Evolutionary conservation across 2,113 vertebrate genomes (phyloP).

Genomic region (Perca schrenkii): DNA sequence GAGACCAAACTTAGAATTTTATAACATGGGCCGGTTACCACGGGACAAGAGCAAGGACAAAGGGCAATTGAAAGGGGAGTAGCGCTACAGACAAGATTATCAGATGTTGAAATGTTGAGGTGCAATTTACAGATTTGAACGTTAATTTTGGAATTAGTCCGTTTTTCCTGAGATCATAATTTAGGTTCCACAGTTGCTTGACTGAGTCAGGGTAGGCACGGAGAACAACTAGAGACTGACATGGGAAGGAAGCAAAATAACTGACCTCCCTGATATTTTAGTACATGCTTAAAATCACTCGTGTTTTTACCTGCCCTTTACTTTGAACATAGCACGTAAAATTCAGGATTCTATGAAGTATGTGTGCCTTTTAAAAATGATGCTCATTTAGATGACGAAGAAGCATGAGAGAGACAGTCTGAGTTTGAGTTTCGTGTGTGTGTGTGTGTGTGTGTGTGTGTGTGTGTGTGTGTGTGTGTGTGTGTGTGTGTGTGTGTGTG

Average conservation of each 20-base stretch:
- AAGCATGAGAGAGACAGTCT: not conserved
- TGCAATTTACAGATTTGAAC: not conserved
- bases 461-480: too few relatives aligned
- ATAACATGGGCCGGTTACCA: slow-evolving; percentile 84
- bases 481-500: too few relatives aligned
- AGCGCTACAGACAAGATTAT: not conserved
- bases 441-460: too few relatives aligned
- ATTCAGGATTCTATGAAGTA: too few relatives aligned
- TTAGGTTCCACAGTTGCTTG: not conserved
- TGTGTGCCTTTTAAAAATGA: not conserved
- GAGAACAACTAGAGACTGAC: not conserved
- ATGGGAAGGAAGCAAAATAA: not conserved
- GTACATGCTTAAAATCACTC: not conserved
- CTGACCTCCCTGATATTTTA: not conserved
- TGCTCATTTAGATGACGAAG: not conserved
- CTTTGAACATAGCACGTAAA: not conserved
- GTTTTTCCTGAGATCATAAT: not conserved
- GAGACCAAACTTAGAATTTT: slow-evolving; percentile 89
- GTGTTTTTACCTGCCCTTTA: not conserved
- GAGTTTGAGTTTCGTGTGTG: too few relatives aligned
- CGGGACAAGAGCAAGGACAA: slow-evolving; percentile 64
- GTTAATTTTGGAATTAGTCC: not conserved
- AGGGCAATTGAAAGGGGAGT: slow-evolving; percentile 18
- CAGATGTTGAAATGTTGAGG: not conserved
- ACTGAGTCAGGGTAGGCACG: not conserved